These are phyloP conservation scores for Hypsibius dujardini DNA, from an alignment of 1,140 invertebrate species.

Conservation along the genomic window DNA sequence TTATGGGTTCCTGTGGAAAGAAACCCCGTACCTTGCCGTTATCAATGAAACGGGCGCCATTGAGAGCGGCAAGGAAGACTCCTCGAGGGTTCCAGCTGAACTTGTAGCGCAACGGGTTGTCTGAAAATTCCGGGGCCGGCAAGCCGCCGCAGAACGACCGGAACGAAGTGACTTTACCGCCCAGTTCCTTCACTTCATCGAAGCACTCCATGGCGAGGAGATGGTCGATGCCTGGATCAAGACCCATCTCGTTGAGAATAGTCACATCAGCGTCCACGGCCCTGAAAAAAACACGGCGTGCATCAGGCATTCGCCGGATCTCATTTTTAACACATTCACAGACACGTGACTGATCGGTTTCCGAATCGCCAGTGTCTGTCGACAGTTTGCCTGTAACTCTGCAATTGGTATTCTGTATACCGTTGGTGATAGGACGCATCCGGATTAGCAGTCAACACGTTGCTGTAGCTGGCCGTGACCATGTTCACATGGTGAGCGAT, in stretches of 20 bases:
- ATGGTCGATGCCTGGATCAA: conserved; percentile 96
- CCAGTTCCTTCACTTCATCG: conserved; percentile 62
- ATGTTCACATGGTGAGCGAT: conserved; percentile 68
- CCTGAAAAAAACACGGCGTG: too few relatives aligned
- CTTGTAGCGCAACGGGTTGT: conserved; percentile 85
- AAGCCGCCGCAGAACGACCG: conserved; percentile 89
- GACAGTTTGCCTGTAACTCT: too few relatives aligned
- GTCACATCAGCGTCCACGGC: conserved; percentile 68
- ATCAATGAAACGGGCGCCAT: conserved; percentile 65
- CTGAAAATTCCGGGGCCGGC: conserved; percentile 81
- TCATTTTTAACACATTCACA: too few relatives aligned
- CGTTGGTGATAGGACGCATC: neutral
- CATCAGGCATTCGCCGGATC: too few relatives aligned
- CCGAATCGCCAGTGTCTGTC: too few relatives aligned
- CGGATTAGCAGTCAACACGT: neutral
- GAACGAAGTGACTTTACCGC: conserved; percentile 65
- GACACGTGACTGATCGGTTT: too few relatives aligned
- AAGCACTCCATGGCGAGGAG: conserved; percentile 90
- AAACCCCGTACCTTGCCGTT: conserved; percentile 65
- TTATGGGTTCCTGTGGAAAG: too few relatives aligned
- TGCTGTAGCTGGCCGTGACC: conserved; percentile 78
- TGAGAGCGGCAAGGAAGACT: conserved; percentile 69
- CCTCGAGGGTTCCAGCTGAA: conserved; percentile 91
- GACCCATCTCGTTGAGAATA: conserved; percentile 79
- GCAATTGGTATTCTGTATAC: too few relatives aligned